Base-by-base conservation (phyloP, 2,113 vertebrate species). In the Hiodon tergisus region DNA sequence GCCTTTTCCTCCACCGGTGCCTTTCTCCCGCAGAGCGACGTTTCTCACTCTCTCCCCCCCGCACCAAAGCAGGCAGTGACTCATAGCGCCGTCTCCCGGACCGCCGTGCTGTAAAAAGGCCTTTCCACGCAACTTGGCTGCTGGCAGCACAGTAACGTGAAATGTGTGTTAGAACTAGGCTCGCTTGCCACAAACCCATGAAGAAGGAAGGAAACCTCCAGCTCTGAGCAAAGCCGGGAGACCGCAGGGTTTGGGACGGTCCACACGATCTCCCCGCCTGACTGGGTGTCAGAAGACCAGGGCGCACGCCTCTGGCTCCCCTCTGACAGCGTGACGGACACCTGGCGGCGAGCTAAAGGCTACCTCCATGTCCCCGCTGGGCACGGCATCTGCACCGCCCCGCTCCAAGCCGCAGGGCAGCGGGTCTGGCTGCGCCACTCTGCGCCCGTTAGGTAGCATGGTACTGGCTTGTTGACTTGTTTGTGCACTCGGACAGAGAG, bases 141-240 rank as follows among this genome's bases (percentile, higher is more conserved):
- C 31, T 70, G 57, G 57, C 16, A 2, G 50, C 58, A 8, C 10
- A 6, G 62, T 31, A 16, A 5, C 68, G 55, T 51, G 51, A 54
- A 69, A 52, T 65, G 55, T 51, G 72, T 68, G 67, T 77, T 58
- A 75, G 72, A 81, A 76, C 78, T 72, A 79, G 70, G 76, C 71
- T 76, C 11, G 74, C 73, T 76, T 73, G 75, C 66, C 52, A 60
- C 76, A 77, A 73, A 17, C 57, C 63, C 73, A 62, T n/a, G 50
- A 14, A 11, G 53, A 68, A 61, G 54, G 73, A 66, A 74, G 71
- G 55, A 31, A 57, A 31, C 31, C 31, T 31, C 31, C 31, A 65
- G 7, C 31, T 69, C 69, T 67, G 75, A 77, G 72, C 78, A 79
- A 77, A 79, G 55, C 4, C 1, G 31, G 31, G 31, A 31, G 31